These are phyloP conservation scores for Heterocephalus glaber DNA, from an alignment of 2,113 vertebrate genomes.

Conservation along the genomic window DNA sequence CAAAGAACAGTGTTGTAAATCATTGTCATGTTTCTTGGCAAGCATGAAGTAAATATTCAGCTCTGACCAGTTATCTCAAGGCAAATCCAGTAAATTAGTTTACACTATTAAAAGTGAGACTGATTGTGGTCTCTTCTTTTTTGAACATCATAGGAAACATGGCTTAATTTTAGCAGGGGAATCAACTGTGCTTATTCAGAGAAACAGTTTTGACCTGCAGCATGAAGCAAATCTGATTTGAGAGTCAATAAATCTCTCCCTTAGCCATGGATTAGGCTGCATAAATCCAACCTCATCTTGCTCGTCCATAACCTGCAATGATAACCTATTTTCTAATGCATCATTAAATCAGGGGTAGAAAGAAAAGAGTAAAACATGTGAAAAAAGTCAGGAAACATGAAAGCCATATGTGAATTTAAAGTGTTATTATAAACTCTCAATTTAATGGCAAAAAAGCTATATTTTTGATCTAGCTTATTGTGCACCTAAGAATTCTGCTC, in stretches of 20 bases:
- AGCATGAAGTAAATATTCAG: not conserved
- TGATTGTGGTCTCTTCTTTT: not conserved
- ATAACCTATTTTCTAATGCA: not conserved
- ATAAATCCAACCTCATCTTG: not conserved
- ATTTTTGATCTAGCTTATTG: not conserved
- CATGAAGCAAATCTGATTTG: not conserved
- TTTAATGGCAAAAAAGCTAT: not conserved
- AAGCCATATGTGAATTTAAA: not conserved
- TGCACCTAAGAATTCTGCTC: not conserved
- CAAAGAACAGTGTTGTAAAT: not conserved
- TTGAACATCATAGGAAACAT: slow-evolving; percentile 27
- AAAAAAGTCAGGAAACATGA: not conserved
- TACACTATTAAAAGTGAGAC: not conserved
- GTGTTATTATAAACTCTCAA: not conserved
- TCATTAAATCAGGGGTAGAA: not conserved
- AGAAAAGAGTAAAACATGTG: not conserved
- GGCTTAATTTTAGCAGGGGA: not conserved
- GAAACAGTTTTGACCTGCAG: not conserved
- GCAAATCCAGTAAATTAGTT: not conserved
- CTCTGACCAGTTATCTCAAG: not conserved
- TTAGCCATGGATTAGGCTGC: not conserved
- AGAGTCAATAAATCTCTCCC: not conserved
- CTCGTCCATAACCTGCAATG: not conserved
- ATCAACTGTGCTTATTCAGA: not conserved
- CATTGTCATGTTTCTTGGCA: not conserved